Evolutionary conservation across 2,797 vertebrate species (phyloP).

Genomic region (Pygocentrus nattereri): DNA sequence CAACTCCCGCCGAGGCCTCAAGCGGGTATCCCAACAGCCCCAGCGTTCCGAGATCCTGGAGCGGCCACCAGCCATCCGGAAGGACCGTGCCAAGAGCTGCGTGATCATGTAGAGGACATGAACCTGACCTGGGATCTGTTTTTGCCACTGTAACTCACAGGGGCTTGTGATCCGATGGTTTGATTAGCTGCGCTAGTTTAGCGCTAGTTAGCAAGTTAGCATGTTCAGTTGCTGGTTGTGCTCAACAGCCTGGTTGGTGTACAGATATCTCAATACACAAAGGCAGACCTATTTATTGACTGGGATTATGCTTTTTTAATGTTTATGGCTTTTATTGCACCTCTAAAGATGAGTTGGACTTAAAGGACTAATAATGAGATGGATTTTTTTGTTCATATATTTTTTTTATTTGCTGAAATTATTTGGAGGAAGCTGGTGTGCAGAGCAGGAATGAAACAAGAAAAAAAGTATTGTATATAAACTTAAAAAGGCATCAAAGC

Average conservation of each 20-base stretch:
- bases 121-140: background rate
- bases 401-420: background rate
- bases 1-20: constrained; percentile 87
- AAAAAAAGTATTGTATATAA: background rate
- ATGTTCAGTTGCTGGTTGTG: background rate
- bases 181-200: background rate
- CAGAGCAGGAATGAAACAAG: background rate
- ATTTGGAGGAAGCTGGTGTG: background rate
- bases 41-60: constrained; percentile 86
- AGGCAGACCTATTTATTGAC: constrained; percentile 33
- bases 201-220: background rate
- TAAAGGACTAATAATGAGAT: constrained; percentile 49
- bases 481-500: background rate
- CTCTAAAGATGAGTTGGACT: constrained; percentile 63
- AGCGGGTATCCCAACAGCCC: constrained; percentile 86
- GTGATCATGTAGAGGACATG: constrained; percentile 87
- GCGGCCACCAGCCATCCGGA: constrained; percentile 83
- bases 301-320: constrained; percentile 1
- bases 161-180: background rate
- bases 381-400: constrained; percentile 48
- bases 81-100: constrained; percentile 95
- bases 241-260: background rate
- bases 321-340: constrained; percentile 60
- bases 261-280: background rate
- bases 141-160: background rate